Percentiles rank a stretch among this genome's conserved stretches.
These are phyloP conservation scores for Ormyrus pomaceus DNA, from an alignment of 2,888 invertebrate species.

Conservation along the genomic window DNA sequence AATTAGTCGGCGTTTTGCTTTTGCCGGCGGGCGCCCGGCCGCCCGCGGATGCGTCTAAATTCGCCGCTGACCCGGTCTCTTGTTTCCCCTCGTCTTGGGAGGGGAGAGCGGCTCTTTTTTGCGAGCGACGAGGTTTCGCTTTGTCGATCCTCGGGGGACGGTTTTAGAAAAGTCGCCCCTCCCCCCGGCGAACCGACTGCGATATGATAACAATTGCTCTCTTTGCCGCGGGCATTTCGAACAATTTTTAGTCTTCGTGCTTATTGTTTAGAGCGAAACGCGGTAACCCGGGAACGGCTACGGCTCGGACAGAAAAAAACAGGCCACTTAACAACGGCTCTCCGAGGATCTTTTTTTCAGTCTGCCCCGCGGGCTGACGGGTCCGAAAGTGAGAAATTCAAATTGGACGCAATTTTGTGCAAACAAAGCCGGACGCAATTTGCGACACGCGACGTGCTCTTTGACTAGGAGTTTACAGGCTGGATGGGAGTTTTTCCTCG, in stretches of 20 bases:
- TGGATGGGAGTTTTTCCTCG: too few relatives aligned
- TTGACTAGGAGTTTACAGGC: too few relatives aligned
- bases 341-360: background rate
- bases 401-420: background rate
- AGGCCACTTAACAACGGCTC: background rate
- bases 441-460: too few relatives aligned
- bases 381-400: background rate
- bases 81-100: background rate
- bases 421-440: too few relatives aligned
- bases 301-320: too few relatives aligned
- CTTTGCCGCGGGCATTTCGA: background rate
- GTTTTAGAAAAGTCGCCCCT: too few relatives aligned
- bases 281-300: too few relatives aligned
- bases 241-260: background rate
- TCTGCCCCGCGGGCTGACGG: background rate
- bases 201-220: too few relatives aligned
- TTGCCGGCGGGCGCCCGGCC: background rate
- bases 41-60: conserved; percentile 5
- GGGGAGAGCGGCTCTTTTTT: background rate
- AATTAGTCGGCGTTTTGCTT: conserved; percentile 32
- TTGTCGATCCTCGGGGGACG: background rate
- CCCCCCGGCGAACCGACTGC: too few relatives aligned
- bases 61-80: background rate
- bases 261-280: too few relatives aligned
- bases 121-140: background rate